phyloP scores from a whole-genome alignment of 2,113 vertebrate species.

The Prolemur simus region DNA sequence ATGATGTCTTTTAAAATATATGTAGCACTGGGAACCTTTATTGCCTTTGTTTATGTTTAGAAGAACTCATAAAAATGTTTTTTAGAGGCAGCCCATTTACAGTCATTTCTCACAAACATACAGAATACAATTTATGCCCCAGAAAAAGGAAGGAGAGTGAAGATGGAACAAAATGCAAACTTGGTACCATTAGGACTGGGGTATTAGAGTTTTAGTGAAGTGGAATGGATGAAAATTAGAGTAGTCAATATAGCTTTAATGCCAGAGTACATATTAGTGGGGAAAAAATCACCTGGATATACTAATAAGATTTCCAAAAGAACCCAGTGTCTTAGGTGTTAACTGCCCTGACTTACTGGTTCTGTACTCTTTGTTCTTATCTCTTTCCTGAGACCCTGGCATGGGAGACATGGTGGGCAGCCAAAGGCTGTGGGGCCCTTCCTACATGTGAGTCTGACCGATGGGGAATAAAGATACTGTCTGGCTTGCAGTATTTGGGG shows the following conservation, averaged over 20 bases:
- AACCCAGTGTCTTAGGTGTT: not conserved
- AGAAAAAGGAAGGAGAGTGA: not conserved
- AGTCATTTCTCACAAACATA: conserved; percentile 22
- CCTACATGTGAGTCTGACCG: not conserved
- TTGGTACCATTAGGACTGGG: not conserved
- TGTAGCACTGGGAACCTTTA: conserved; percentile 42
- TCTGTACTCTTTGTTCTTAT: not conserved
- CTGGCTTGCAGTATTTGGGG: not conserved
- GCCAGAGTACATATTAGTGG: not conserved
- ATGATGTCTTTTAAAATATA: conserved; percentile 59
- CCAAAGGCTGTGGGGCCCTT: not conserved
- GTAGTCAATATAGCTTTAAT: not conserved
- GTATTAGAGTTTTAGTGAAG: not conserved
- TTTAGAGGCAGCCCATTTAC: conserved; percentile 5
- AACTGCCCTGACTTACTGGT: not conserved
- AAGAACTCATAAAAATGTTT: conserved; percentile 38
- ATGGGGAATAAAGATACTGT: not conserved
- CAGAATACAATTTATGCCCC: not conserved
- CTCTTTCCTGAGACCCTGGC: not conserved
- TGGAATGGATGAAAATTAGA: not conserved
- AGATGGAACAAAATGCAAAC: not conserved
- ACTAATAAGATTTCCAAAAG: conserved; percentile 3
- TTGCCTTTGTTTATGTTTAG: conserved; percentile 62
- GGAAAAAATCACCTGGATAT: not conserved
- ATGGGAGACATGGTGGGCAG: not conserved